Base-by-base conservation (phyloP, 2,888 invertebrate genomes). In the Hypomecis punctinalis region DNA sequence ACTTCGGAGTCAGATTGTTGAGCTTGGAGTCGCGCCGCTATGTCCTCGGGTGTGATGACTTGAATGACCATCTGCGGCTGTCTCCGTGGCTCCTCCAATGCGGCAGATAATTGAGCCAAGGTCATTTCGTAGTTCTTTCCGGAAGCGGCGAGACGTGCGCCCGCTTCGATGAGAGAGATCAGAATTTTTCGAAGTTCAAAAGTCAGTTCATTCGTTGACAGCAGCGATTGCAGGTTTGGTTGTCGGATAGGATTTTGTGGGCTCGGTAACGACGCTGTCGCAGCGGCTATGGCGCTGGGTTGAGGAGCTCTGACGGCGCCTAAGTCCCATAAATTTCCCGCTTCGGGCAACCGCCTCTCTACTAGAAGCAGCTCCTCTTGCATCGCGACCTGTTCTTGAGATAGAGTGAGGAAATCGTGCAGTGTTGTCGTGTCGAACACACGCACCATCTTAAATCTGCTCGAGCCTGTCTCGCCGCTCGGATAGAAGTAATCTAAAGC, bases 91-190 rank as follows among this genome's bases (percentile, higher is more conserved):
- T 88, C 88, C 1, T 90, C 90, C 37, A 93, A 75, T 0, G 92
- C 92, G 0, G 90, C 86, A 0, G 86, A 82, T 0, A 93, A 70
- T 56, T 91, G 90, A 0, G 83, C 84, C 9, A 93, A 63, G 0
- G 91, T 84, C 72, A 82, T 80, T 68, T 91, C 90, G 57, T 90
- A 92, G 68, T 90, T 89, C 4, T 85, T 80, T 0, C 93, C 91
- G 0, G 88, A 84, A 0, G 93, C 91, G 0, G 92, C 93, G 0
- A 93, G 76, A 0, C 89, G 72, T 0, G 93, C 93, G 0, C 93
- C 93, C 0, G 91, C 91, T 78, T 92, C 92, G 37, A 93, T 86
- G 23, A 93, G 69, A 0, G 92, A 91, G 69, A 93, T 93, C 0
- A 93, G 69, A 36, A 93, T 93, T 68, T 93, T 93, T 3, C 84